Evolutionary conservation across 1,140 invertebrate species (phyloP).

Genomic region (Hyles vespertilio): DNA sequence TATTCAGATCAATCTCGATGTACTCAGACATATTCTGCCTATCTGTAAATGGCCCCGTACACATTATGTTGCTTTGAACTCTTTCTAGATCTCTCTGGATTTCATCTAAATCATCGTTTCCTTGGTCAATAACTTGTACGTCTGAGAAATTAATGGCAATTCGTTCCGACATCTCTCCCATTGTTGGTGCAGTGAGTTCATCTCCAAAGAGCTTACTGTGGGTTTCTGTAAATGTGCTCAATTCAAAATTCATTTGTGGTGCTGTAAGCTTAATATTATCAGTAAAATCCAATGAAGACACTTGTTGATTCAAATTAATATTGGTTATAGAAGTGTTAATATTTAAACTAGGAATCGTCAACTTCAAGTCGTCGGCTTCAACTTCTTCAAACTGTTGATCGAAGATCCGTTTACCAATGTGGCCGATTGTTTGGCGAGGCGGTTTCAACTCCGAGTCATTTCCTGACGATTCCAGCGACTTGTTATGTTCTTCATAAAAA

Average conservation of each 20-base stretch:
- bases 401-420: constrained; percentile 51
- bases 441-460: constrained; percentile 45
- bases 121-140: constrained; percentile 27
- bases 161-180: constrained; percentile 41
- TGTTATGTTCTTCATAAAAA: constrained; percentile 65
- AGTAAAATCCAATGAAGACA: constrained; percentile 35
- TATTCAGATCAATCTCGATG: constrained; percentile 58
- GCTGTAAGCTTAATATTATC: constrained; percentile 37
- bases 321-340: constrained; percentile 44
- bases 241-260: constrained; percentile 46
- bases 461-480: constrained; percentile 55
- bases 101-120: constrained; percentile 55
- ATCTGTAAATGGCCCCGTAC: constrained; percentile 27
- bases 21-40: constrained; percentile 42
- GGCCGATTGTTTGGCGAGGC: constrained; percentile 35
- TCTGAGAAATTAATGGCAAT: constrained; percentile 55
- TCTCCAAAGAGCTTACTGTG: constrained; percentile 49
- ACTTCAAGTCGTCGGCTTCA: constrained; percentile 36
- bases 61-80: constrained; percentile 28
- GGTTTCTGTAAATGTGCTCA: constrained; percentile 49
- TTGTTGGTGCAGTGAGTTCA: constrained; percentile 36
- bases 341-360: constrained; percentile 22
- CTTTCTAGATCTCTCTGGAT: constrained; percentile 47
- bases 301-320: constrained; percentile 43
- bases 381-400: constrained; percentile 63